These are phyloP conservation scores for Austrolebias charrua DNA, from an alignment of 2,797 vertebrate genomes.

Conservation along the genomic window DNA sequence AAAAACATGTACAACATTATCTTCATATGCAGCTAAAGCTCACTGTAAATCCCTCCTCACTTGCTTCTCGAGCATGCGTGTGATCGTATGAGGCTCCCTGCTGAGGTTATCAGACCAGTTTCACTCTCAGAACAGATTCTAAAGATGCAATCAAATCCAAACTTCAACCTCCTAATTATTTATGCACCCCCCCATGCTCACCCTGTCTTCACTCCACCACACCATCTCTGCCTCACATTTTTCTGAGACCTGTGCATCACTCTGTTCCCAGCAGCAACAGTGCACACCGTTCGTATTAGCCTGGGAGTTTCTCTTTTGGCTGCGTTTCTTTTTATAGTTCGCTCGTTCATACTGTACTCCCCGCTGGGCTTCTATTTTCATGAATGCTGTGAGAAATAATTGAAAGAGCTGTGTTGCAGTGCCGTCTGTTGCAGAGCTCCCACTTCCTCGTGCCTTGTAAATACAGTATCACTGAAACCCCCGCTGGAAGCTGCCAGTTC, in stretches of 20 bases:
- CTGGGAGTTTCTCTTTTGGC: constrained; percentile 62
- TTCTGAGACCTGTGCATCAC: constrained; percentile 12
- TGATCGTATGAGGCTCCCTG: constrained; percentile 1
- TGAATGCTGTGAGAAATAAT: constrained; percentile 78
- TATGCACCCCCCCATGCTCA: constrained; percentile 29
- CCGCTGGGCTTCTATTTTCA: constrained; percentile 74
- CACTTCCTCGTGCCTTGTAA: constrained; percentile 72
- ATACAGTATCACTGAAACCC: constrained; percentile 74
- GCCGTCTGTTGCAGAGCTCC: constrained; percentile 66
- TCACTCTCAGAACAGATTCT: constrained; percentile 28
- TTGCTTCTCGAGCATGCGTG: constrained; percentile 15
- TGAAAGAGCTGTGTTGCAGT: constrained; percentile 63
- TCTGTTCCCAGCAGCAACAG: constrained; percentile 44
- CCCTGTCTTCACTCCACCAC: constrained; percentile 11
- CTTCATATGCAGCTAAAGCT: constrained; percentile 3
- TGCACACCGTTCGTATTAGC: constrained; percentile 56
- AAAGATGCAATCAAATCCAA: constrained; percentile 38
- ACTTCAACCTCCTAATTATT: constrained; percentile 35
- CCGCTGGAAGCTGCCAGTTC: constrained; percentile 58
- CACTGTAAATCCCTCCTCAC: constrained; percentile 6
- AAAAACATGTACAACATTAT: background rate
- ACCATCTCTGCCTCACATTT: constrained; percentile 23
- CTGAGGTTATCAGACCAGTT: constrained; percentile 24
- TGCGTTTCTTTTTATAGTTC: constrained; percentile 72
- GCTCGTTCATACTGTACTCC: constrained; percentile 68